Base-by-base conservation (phyloP, 2,113 vertebrate species). In the Corythaeola cristata region DNA sequence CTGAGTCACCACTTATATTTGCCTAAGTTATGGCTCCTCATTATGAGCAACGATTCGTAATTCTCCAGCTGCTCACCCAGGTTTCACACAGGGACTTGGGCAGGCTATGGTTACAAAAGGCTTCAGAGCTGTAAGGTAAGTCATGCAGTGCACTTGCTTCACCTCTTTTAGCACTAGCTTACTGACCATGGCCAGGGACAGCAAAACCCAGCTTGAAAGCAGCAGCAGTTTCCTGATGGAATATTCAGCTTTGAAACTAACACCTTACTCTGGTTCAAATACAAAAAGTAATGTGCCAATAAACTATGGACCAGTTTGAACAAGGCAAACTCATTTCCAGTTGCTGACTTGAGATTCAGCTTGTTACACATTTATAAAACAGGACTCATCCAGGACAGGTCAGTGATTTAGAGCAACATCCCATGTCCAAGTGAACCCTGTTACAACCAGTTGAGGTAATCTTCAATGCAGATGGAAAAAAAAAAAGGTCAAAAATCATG, bases 1-100 rank as follows among this genome's bases (percentile, higher is more conserved):
- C 44, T 69, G 89, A 89, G 92, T 94, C 94, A 92, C 28, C n/a
- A 60, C 22, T 78, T 90, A 6, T 14, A 92, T 82, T 72, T 95
- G 81, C 84, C 62, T 66, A 85, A 88, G 19, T 78, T 78, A 55
- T 24, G 53, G n/a, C 45, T 87, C 69, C 92, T 95, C 91, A 52
- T 96, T 92, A 95, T 1, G 3, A 89, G 53, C n/a, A 85, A 41
- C 50, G 66, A 95, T 96, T 94, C 77, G 69, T 27, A 91, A 45
- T 39, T 68, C 89, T 85, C 58, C 90, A 97, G 89, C 84, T 81
- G 84, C 84, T 93, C 63, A 73, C 62, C 23, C 53, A 45, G 69
- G 35, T 78, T 93, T 81, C 49, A 85, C 49, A 17, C 0, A 53
- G 62, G 77, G 55, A 59, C 41, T 69, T 41, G 44, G 35, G 39